Conservation (phyloP, 2,797 vertebrate species). For the Betta splendens region DNA sequence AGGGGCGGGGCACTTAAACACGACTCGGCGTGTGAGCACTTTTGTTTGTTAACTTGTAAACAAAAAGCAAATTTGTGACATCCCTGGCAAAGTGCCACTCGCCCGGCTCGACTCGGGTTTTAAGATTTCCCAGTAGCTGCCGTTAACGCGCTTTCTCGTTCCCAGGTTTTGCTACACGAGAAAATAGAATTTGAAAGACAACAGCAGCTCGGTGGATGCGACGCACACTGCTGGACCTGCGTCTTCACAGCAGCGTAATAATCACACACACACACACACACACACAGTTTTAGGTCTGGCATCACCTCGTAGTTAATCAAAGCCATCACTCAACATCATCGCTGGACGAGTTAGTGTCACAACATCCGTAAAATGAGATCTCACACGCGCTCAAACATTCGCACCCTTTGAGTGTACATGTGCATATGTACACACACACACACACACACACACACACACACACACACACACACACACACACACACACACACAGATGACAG, state of each 20-base stretch:
- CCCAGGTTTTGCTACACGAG: conserved; percentile 28
- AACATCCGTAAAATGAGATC: conserved; percentile 77
- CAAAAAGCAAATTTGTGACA: conserved; percentile 69
- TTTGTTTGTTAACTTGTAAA: conserved; percentile 73
- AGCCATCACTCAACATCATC: conserved; percentile 53
- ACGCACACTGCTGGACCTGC: conserved; percentile 10
- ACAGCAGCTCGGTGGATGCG: conserved; percentile 5
- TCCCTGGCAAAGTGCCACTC: conserved; percentile 61
- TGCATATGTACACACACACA: conserved; percentile 61
- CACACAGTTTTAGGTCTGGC: conserved; percentile 26
- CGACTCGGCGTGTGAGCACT: conserved; percentile 65
- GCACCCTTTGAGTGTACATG: conserved; percentile 53
- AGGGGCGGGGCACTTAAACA: conserved; percentile 71
- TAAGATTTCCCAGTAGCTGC: conserved; percentile 55
- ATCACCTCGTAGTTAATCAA: conserved; percentile 44
- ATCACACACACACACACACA: conserved; percentile 8
- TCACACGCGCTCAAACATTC: conserved; percentile 69
- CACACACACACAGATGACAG: conserved; percentile 75
- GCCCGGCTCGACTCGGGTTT: conserved; percentile 3
- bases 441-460: conserved; percentile 54
- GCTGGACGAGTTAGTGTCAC: conserved; percentile 58
- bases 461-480: conserved; percentile 51
- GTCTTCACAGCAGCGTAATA: conserved; percentile 40
- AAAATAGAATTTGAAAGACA: conserved; percentile 26
- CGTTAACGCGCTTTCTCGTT: conserved; percentile 52